A percentile compares a stretch with the other conserved stretches of the same genome.
Conservation (phyloP, 1,140 invertebrate species). For the Hetaerina americana region DNA sequence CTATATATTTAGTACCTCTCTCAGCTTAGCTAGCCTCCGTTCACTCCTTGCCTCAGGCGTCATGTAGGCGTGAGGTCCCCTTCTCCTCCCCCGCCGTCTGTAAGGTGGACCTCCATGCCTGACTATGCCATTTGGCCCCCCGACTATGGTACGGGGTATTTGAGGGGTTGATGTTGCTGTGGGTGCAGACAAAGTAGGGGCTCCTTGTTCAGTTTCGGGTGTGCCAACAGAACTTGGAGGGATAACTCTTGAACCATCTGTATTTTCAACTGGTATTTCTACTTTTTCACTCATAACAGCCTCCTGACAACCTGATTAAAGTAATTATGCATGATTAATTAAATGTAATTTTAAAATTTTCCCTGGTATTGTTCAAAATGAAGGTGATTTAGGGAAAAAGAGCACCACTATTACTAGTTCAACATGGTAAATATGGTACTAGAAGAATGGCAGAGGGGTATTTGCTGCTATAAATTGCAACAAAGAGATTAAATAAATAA, state of each 20-base stretch:
- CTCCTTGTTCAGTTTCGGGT: not conserved
- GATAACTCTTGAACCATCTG: not conserved
- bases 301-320: no score
- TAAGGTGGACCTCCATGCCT: constrained; percentile 16
- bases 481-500: no score
- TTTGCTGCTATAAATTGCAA: no score
- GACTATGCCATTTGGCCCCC: not conserved
- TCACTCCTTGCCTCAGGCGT: constrained; percentile 32
- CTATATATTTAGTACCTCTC: constrained; percentile 40
- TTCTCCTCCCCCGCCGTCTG: constrained; percentile 29
- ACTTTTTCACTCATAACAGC: no score
- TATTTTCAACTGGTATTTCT: no score
- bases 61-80: constrained; percentile 30
- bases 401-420: no score
- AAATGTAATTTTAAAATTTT: no score
- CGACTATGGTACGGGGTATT: not conserved
- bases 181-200: constrained; percentile 7
- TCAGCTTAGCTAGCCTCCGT: constrained; percentile 33
- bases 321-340: no score
- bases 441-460: no score
- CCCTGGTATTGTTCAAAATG: no score
- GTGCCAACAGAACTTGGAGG: not conserved
- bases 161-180: constrained; percentile 2
- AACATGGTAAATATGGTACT: no score
- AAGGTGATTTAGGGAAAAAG: no score